Conservation (phyloP, 2,888 invertebrate species). For the Caenorhabditis doughertyi region DNA sequence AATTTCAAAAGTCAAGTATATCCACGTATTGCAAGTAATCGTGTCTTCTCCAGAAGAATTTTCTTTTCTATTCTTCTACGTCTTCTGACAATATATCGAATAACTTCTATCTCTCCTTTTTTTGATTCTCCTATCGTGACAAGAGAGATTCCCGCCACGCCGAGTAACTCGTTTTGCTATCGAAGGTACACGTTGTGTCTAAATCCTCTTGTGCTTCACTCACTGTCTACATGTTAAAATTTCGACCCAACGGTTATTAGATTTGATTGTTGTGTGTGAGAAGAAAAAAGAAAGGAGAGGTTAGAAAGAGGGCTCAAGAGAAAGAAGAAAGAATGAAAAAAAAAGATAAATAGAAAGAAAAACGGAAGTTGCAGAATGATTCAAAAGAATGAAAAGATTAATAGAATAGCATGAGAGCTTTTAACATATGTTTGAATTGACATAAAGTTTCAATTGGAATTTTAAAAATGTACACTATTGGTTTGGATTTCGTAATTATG, state of each 20-base stretch:
- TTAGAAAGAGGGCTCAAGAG: not conserved
- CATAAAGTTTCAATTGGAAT: too few relatives aligned
- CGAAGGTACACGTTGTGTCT: conserved; percentile 43
- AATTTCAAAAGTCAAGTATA: conserved; percentile 10
- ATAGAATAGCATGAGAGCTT: not conserved
- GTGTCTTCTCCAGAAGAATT: not conserved
- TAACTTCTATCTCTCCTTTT: conserved; percentile 36
- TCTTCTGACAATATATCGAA: conserved; percentile 49
- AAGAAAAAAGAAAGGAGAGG: conserved; percentile 20
- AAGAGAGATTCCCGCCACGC: conserved; percentile 27
- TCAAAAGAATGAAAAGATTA: conserved; percentile 19
- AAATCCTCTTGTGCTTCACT: conserved; percentile 22
- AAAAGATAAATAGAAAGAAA: conserved; percentile 14
- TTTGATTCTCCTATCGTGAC: conserved; percentile 36
- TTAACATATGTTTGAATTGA: not conserved
- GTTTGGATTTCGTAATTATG: too few relatives aligned
- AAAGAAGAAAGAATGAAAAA: conserved; percentile 10
- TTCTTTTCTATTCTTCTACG: not conserved
- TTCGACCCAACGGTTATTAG: conserved; percentile 60
- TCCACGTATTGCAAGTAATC: conserved; percentile 9
- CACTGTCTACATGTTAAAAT: conserved; percentile 45
- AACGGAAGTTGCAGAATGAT: conserved; percentile 14
- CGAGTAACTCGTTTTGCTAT: conserved; percentile 56
- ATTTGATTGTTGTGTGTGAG: conserved; percentile 62
- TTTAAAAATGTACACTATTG: too few relatives aligned